Conservation (phyloP, 2,797 vertebrate species). For the Phalloptychus januarius region DNA sequence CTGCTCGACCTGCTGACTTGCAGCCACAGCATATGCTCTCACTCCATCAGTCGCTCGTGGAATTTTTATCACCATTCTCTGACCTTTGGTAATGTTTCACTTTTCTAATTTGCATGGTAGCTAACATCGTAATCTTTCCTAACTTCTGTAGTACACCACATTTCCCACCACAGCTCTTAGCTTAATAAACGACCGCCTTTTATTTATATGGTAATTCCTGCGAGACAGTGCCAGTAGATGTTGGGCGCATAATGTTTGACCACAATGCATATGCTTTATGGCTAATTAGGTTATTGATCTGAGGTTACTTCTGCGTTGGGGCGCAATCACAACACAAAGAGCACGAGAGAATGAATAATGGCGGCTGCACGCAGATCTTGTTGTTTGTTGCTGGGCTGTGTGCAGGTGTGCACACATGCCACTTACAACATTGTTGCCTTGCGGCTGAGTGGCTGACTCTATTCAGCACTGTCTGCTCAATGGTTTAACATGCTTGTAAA, state of each 20-base stretch:
- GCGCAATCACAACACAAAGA: constrained; percentile 63
- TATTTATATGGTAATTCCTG: constrained; percentile 74
- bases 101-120: constrained; percentile 62
- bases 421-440: constrained; percentile 20
- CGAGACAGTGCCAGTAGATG: constrained; percentile 65
- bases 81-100: constrained; percentile 50
- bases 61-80: constrained; percentile 46
- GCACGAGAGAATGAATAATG: constrained; percentile 63
- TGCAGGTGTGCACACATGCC: constrained; percentile 9
- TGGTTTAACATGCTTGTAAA: constrained; percentile 60
- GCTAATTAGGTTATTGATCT: constrained; percentile 79
- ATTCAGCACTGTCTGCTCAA: constrained; percentile 50
- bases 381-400: constrained; percentile 37
- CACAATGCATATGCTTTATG: constrained; percentile 74
- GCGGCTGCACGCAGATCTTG: constrained; percentile 61
- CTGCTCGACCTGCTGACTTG: constrained; percentile 31
- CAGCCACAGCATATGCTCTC: constrained; percentile 45
- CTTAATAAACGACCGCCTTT: constrained; percentile 70
- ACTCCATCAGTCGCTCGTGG: constrained; percentile 43
- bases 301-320: constrained; percentile 54
- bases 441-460: constrained; percentile 34
- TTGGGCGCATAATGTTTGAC: constrained; percentile 73
- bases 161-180: constrained; percentile 46
- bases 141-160: constrained; percentile 31
- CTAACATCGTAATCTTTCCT: constrained; percentile 29